A percentile compares a stretch with the other conserved stretches of the same genome.
These are phyloP conservation scores for Molanna angustata DNA, from an alignment of 2,888 invertebrate genomes.

Conservation along the genomic window DNA sequence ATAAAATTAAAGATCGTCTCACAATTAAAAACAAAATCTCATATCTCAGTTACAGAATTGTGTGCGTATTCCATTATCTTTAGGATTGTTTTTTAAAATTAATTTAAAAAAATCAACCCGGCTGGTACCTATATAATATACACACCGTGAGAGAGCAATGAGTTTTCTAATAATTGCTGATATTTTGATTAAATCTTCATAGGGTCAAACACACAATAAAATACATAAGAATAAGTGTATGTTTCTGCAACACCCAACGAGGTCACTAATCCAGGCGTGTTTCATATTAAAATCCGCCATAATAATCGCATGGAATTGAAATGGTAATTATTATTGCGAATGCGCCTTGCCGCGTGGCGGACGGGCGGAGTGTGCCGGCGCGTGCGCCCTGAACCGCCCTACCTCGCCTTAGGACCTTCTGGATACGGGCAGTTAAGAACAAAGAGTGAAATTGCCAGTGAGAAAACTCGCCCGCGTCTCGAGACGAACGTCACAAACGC, in stretches of 20 bases:
- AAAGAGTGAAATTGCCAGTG: slow-evolving; percentile 32
- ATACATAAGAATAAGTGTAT: too few species aligned
- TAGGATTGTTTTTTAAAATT: too few species aligned
- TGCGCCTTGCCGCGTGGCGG: slow-evolving; percentile 25
- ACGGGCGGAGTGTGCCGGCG: slow-evolving; percentile 5
- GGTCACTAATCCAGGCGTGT: slow-evolving; percentile 21
- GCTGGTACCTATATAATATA: too few species aligned
- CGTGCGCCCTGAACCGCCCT: slow-evolving; percentile 9
- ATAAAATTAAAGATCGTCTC: too few species aligned
- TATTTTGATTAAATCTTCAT: too few species aligned
- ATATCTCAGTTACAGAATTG: too few species aligned
- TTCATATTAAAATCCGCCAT: slow-evolving; percentile 16
- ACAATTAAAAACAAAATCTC: too few species aligned
- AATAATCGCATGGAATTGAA: slow-evolving; percentile 25
- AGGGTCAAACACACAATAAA: too few species aligned
- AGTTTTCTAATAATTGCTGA: too few species aligned
- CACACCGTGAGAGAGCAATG: too few species aligned
- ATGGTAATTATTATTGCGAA: slow-evolving; percentile 27
- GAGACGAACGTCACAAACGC: background rate
- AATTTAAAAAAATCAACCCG: too few species aligned
- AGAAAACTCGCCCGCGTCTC: slow-evolving; percentile 17
- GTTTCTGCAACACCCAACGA: slow-evolving; percentile 14
- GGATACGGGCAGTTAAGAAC: slow-evolving; percentile 30
- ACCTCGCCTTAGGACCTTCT: slow-evolving; percentile 22
- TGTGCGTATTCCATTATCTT: too few species aligned